These are phyloP conservation scores for Bufo bufo DNA, from an alignment of 2,113 vertebrate species.

Conservation along the genomic window DNA sequence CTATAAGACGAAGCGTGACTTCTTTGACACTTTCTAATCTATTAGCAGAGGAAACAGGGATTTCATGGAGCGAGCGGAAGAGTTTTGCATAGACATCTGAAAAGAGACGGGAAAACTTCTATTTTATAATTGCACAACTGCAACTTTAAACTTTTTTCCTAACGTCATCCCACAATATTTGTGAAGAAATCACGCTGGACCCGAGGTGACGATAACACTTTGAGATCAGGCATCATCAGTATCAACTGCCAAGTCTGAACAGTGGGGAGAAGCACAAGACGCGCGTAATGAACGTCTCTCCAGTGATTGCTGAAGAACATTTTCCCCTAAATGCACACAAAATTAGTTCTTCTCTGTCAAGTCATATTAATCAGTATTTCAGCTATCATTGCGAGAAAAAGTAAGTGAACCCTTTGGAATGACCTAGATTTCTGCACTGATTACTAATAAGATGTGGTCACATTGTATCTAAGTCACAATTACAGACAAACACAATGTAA, in stretches of 20 bases:
- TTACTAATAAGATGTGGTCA: no score
- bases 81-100: conserved; percentile 3
- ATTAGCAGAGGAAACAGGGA: background rate
- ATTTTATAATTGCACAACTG: conserved; percentile 32
- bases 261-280: background rate
- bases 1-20: background rate
- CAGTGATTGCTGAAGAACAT: background rate
- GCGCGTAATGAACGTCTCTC: background rate
- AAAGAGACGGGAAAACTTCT: background rate
- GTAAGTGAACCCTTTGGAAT: no score
- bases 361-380: background rate
- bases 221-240: conserved; percentile 1
- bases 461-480: no score
- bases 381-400: background rate
- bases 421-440: no score
- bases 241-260: conserved; percentile 7
- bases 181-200: background rate
- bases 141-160: conserved; percentile 29
- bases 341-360: background rate
- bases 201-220: background rate
- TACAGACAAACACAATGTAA: no score
- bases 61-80: background rate
- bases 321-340: background rate
- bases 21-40: conserved; percentile 8
- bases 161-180: background rate